Evolutionary conservation across 2,113 vertebrate genomes (phyloP).

Genomic region (Leuciscus idus): DNA sequence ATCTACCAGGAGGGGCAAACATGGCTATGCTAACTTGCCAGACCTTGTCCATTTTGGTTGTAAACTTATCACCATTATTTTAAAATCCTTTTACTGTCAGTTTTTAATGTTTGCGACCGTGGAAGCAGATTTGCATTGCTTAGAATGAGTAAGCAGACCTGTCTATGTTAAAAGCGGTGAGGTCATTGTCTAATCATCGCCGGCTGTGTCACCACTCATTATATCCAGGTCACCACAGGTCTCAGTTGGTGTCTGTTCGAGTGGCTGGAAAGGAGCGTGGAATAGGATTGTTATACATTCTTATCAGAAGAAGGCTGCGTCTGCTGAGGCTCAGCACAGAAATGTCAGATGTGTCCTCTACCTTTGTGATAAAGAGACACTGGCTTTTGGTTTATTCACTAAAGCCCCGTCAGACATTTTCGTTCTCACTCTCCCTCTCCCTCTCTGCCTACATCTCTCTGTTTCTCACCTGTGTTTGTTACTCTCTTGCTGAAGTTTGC

Average conservation of each 20-base stretch:
- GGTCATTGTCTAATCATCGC: background rate
- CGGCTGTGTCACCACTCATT: background rate
- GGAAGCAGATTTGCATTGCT: background rate
- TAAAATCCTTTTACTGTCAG: background rate
- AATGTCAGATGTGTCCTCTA: conserved; percentile 41
- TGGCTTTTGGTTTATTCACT: conserved; percentile 48
- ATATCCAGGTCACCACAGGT: conserved; percentile 6
- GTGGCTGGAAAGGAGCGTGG: background rate
- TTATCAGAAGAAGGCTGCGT: conserved; percentile 38
- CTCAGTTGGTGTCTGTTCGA: background rate
- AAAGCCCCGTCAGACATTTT: conserved; percentile 27
- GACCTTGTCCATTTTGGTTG: background rate
- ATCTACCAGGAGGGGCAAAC: background rate
- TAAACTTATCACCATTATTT: background rate
- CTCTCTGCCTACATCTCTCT: background rate
- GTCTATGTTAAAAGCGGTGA: background rate
- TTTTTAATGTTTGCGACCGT: background rate
- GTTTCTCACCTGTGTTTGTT: background rate
- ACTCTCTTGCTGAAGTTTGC: background rate
- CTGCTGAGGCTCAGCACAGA: conserved; percentile 42
- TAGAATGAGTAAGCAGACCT: conserved; percentile 8
- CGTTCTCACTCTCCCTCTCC: background rate
- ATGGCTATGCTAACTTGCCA: background rate
- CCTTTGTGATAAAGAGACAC: conserved; percentile 39
- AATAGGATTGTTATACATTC: conserved; percentile 23